Base-by-base conservation (phyloP, 2,888 invertebrate species). In the Beris morrisii region DNA sequence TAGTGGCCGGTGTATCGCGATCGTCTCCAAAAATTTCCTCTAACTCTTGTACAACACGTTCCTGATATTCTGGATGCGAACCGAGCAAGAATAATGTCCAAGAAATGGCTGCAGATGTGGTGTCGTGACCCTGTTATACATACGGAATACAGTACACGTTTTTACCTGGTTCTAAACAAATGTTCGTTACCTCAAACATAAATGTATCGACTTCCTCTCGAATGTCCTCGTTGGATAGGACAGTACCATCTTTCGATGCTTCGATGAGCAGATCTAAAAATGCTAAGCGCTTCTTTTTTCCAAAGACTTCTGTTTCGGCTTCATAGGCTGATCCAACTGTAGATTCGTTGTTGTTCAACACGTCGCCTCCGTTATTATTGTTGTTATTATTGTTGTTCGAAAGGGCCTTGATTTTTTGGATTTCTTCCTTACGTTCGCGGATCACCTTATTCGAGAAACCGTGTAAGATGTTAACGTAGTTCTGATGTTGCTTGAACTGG, bases 131-230 rank as follows among this genome's bases (percentile, higher is more conserved):
- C 70, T 72, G 73, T 64, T 78, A 44, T 44, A 44, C 44, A 44
- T 44, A n/a, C 2, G n/a, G 9, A 44, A n/a, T 44, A 9, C 9
- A 12, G 44, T 12, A n/a, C 44, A 12, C n/a, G 44, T 44, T n/a
- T 12, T 44, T 4, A 44, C 4, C 4, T 3, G 28, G 12, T 4
- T 78, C 65, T 31, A 78, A 53, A 30, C 56, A 58, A 5, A 50
- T 50, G 9, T 53, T 13, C 38, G 28, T 50, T 45, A 65, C 86
- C 77, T 85, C 86, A 76, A 86, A 86, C 85, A 87, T 86, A 71
- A 87, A 87, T 0, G 87, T 87, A 65, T 87, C 86, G 5, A 87
- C 86, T 77, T 87, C 87, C 75, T 87, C 87, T 66, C 84, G 81
- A 61, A 87, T 85, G 65, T 81, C 81, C 70, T 80, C 80, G 61